Evolutionary conservation across 2,113 vertebrate species (phyloP), one percentile per base, ranked within the genome.

Genomic region (Spea multiplicata): DNA sequence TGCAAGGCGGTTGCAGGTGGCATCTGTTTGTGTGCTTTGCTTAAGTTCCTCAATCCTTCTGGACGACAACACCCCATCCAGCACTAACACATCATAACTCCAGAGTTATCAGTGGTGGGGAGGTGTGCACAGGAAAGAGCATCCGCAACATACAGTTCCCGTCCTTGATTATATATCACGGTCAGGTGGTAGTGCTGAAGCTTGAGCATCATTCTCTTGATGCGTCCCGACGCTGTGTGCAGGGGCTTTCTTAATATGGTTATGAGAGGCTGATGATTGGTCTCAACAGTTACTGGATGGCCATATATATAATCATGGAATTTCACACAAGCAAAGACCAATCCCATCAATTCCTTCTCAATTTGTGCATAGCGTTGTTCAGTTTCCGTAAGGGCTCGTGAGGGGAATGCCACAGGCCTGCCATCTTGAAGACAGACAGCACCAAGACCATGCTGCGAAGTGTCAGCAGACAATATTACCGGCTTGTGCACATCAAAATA

Each of bases 291-390:
- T 13, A 62, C 59, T 16, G n/a, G n/a, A n/a, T n/a, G n/a, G n/a
- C n/a, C n/a, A 6, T 62, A 62, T 12, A 62, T 62, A 62, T 62
- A 62, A 62, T 62, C 59, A 62, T 62, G 59, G n/a, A 62, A 62
- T 62, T 62, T 62, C 13, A 62, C 59, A 62, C 59, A 62, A 16
- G 59, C 59, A 62, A 62, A 62, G 8, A 62, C 59, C 13, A 62
- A 13, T 62, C 59, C 59, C 59, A 62, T 6, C 5, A 62, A 13
- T 62, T 62, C n/a, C 13, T 16, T 62, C 59, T 62, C 59, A 62
- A 62, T 52, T 52, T 52, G 5, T 52, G 49, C 5, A 52, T 52
- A 52, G 49, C 49, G 49, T 52, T 5, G 5, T 62, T 8, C 59
- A 62, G 59, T 62, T 5, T 62, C 59, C 5, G 59, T 62, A 13